phyloP scores from a whole-genome alignment of 2,888 invertebrate genomes.

The Strigamia crassipes region DNA sequence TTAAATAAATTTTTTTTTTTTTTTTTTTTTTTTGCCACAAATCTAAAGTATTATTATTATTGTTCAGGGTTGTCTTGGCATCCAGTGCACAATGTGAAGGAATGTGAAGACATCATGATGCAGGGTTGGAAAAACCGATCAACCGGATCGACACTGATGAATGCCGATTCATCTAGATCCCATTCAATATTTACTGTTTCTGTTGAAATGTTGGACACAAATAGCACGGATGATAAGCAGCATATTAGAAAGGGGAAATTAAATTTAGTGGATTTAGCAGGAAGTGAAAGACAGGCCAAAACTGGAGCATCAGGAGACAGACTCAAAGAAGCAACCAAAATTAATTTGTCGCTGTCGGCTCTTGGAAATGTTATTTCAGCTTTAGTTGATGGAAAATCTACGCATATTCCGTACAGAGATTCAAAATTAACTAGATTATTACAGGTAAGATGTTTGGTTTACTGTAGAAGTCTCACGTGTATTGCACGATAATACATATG shows the following conservation, averaged over 20 bases:
- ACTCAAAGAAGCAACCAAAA: conserved; percentile 85
- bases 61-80: conserved; percentile 70
- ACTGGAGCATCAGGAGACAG: conserved; percentile 79
- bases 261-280: conserved; percentile 86
- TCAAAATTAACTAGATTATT: conserved; percentile 80
- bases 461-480: too few relatives aligned
- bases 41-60: too few relatives aligned
- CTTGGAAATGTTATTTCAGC: conserved; percentile 89
- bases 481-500: too few relatives aligned
- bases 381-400: conserved; percentile 78
- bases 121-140: conserved; percentile 79
- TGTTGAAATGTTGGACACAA: conserved; percentile 74
- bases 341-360: conserved; percentile 83
- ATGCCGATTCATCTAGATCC: conserved; percentile 80
- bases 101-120: conserved; percentile 76
- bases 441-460: conserved; percentile 62
- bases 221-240: conserved; percentile 60
- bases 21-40: too few relatives aligned
- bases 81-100: conserved; percentile 75
- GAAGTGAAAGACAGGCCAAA: conserved; percentile 83
- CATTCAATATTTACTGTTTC: conserved; percentile 87
- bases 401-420: conserved; percentile 80
- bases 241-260: conserved; percentile 73
- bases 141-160: conserved; percentile 86
- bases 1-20: conserved; percentile 53